Evolutionary conservation across 2,888 invertebrate genomes (phyloP).

Genomic region (Cheilosia grossa): DNA sequence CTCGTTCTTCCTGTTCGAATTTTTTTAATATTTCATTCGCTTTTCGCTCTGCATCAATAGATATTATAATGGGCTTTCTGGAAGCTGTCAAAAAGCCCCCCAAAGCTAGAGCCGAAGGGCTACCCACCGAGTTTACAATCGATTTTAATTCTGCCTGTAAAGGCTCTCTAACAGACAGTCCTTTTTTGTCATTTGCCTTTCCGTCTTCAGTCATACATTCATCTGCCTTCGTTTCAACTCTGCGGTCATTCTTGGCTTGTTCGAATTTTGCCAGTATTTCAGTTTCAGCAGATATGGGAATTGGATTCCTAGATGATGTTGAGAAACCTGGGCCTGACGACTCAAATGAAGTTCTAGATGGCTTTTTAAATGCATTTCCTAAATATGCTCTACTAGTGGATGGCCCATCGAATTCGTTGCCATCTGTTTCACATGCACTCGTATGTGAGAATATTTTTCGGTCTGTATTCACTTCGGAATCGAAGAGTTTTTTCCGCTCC

Average conservation of each 20-base stretch:
- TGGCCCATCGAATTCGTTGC: background rate
- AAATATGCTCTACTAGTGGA: background rate
- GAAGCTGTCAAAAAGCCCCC: conserved; percentile 66
- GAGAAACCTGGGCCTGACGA: conserved; percentile 34
- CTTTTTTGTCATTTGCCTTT: no score
- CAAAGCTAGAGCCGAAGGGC: conserved; percentile 1
- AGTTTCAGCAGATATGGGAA: conserved; percentile 57
- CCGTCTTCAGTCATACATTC: background rate
- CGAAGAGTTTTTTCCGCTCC: background rate
- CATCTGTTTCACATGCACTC: background rate
- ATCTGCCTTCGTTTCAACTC: background rate
- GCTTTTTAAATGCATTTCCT: background rate
- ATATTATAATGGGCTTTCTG: conserved; percentile 52
- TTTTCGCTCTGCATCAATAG: conserved; percentile 57
- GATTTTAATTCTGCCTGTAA: background rate
- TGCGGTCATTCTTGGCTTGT: background rate
- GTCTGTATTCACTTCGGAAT: background rate
- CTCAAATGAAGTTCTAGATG: background rate
- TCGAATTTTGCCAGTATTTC: conserved; percentile 25
- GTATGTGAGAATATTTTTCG: background rate
- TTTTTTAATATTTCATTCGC: conserved; percentile 53
- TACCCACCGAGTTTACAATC: no score
- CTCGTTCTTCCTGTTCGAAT: conserved; percentile 42
- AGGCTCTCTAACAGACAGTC: background rate
- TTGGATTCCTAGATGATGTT: conserved; percentile 66